A percentile compares a stretch with the other conserved stretches of the same genome.
phyloP scores from a whole-genome alignment of 2,888 invertebrate genomes.

The Campopleginae sp. region DNA sequence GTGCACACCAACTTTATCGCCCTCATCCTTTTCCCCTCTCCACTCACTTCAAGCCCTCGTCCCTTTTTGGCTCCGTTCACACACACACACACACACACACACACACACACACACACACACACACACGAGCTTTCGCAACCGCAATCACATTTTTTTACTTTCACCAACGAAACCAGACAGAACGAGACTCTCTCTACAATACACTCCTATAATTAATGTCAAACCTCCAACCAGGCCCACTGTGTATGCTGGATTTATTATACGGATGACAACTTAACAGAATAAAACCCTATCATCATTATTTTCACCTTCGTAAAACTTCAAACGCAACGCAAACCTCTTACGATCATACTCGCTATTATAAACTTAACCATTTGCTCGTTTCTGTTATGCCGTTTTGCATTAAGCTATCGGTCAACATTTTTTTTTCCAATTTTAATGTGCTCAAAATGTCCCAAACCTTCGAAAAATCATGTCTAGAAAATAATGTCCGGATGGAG shows the following conservation, averaged over 20 bases:
- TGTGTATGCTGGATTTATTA: slow-evolving; percentile 28
- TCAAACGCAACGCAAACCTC: not conserved
- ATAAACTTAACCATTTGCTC: slow-evolving; percentile 2
- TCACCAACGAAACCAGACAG: slow-evolving; percentile 12
- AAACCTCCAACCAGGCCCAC: slow-evolving; percentile 19
- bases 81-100: not conserved
- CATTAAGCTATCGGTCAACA: no score
- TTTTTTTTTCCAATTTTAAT: no score
- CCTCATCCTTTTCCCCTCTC: not conserved
- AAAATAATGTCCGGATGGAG: no score
- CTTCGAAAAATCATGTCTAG: no score
- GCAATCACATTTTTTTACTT: slow-evolving; percentile 32
- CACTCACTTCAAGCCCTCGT: not conserved
- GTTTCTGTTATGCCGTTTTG: slow-evolving; percentile 3
- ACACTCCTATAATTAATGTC: slow-evolving; percentile 32
- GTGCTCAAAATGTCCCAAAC: no score
- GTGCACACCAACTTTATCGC: slow-evolving; percentile 58
- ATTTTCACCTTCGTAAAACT: slow-evolving; percentile 8
- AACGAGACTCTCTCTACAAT: not conserved
- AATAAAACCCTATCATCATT: slow-evolving; percentile 16
- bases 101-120: slow-evolving; percentile 2
- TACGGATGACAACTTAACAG: slow-evolving; percentile 39
- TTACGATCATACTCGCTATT: slow-evolving; percentile 2
- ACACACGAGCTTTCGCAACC: slow-evolving; percentile 1
- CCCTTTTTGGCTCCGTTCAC: not conserved